Evolutionary conservation across 1,140 invertebrate genomes (phyloP).

Genomic region (Scaptomyza montana): DNA sequence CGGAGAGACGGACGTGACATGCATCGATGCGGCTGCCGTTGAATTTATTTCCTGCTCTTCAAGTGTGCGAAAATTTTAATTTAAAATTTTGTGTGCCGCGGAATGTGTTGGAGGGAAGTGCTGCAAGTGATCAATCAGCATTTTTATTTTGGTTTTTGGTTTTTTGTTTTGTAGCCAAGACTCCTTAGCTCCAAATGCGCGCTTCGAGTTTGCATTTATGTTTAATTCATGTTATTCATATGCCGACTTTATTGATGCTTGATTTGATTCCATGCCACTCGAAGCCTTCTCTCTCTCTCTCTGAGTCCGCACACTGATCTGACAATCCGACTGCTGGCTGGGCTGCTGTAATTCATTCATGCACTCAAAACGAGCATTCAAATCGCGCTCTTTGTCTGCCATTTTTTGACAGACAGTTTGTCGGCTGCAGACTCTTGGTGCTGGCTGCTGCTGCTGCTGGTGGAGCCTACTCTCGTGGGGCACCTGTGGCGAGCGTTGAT

Average conservation of each 20-base stretch:
- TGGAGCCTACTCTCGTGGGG: constrained; percentile 19
- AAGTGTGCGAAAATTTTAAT: constrained; percentile 81
- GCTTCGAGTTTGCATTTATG: constrained; percentile 71
- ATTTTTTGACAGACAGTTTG: constrained; percentile 82
- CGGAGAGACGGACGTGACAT: constrained; percentile 64
- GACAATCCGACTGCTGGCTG: constrained; percentile 20
- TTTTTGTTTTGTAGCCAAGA: too few species aligned
- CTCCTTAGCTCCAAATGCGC: not conserved
- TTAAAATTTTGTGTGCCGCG: constrained; percentile 59
- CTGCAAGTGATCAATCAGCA: constrained; percentile 77
- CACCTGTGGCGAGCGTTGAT: constrained; percentile 82
- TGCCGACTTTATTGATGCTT: constrained; percentile 82
- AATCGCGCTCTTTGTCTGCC: constrained; percentile 57
- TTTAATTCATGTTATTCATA: constrained; percentile 83
- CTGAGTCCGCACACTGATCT: too few species aligned
- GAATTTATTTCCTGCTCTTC: constrained; percentile 79
- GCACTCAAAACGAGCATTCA: constrained; percentile 70
- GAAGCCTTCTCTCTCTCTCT: not conserved
- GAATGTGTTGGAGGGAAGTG: constrained; percentile 21
- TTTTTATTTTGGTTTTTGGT: not conserved
- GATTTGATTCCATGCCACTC: constrained; percentile 65
- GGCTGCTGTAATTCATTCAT: constrained; percentile 76
- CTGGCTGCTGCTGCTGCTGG: constrained; percentile 4
- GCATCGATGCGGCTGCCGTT: constrained; percentile 73
- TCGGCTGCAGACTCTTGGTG: constrained; percentile 46